Conservation (phyloP, 2,888 invertebrate genomes). For the Acanthoscelides obtectus region DNA sequence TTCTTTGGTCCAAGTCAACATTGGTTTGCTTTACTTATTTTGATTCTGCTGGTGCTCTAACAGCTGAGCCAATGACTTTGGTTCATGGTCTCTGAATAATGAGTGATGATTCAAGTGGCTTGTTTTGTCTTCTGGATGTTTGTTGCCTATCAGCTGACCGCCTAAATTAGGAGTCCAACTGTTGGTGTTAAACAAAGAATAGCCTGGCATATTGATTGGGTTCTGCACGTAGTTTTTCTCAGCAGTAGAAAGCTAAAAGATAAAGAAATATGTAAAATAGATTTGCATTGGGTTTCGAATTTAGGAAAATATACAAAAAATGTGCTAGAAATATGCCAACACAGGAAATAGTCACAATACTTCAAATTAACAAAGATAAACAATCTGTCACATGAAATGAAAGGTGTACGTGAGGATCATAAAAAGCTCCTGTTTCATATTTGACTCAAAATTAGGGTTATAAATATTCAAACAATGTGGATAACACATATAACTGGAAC, state of each 20-base stretch:
- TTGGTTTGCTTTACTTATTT: not conserved
- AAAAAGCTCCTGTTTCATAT: too few species aligned
- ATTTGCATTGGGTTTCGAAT: too few species aligned
- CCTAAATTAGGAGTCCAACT: constrained; percentile 45
- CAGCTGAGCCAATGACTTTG: constrained; percentile 73
- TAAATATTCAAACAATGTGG: too few species aligned
- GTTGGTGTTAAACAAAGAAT: constrained; percentile 45
- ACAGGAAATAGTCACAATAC: too few species aligned
- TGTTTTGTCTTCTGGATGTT: constrained; percentile 14
- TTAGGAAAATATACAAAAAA: too few species aligned
- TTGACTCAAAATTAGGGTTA: too few species aligned
- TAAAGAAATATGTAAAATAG: too few species aligned
- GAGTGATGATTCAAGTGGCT: constrained; percentile 52
- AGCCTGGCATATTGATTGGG: constrained; percentile 32
- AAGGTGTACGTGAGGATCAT: too few species aligned
- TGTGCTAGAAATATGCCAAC: too few species aligned
- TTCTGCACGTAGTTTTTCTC: constrained; percentile 16
- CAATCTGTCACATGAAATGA: too few species aligned
- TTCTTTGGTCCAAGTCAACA: not conserved
- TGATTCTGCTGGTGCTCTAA: constrained; percentile 61
- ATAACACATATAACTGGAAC: too few species aligned
- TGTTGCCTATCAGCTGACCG: constrained; percentile 32
- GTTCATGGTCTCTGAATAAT: constrained; percentile 66
- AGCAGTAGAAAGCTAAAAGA: constrained; percentile 12
- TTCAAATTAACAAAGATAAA: too few species aligned